A percentile compares a stretch with the other conserved stretches of the same genome.
Evolutionary conservation across 92 coral and sea anemone species (phyloP).

Genomic region (Epizoanthus ramosus): DNA sequence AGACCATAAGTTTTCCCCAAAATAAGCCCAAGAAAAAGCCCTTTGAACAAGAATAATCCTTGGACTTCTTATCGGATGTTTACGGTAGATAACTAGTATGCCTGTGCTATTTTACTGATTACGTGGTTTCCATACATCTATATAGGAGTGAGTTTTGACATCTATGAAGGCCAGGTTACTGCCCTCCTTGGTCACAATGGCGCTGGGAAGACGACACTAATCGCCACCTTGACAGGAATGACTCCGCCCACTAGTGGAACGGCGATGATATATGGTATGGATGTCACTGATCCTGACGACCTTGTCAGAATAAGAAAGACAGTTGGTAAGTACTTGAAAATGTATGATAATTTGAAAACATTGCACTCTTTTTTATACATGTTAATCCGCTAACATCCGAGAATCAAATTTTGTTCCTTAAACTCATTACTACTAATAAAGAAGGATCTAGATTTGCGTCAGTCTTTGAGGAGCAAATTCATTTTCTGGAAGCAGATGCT

Average conservation of each 20-base stretch:
- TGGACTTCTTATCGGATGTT: too few species aligned
- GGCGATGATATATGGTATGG: constrained; percentile 80
- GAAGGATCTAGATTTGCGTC: too few species aligned
- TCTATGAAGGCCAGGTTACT: constrained; percentile 92
- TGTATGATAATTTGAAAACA: too few species aligned
- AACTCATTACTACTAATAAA: background rate
- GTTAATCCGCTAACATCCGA: too few species aligned
- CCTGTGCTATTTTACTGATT: background rate
- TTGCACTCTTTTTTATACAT: too few species aligned
- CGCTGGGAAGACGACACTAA: constrained; percentile 91
- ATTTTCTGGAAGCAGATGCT: too few species aligned
- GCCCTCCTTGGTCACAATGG: constrained; percentile 96
- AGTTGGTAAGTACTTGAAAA: constrained; percentile 60
- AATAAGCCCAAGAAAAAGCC: too few species aligned
- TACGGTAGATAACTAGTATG: background rate
- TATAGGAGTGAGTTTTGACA: constrained; percentile 85
- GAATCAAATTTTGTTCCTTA: background rate
- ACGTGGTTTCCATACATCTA: background rate
- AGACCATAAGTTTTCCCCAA: too few species aligned
- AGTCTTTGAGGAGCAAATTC: background rate
- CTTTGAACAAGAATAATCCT: too few species aligned
- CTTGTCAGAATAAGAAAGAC: constrained; percentile 64
- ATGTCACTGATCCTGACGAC: constrained; percentile 67
- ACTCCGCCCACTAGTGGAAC: constrained; percentile 71
- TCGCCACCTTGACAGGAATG: constrained; percentile 87